Percentiles rank a stretch among this genome's conserved stretches.
phyloP scores from a whole-genome alignment of 2,797 vertebrate species.

The Aselliscus stoliczkanus region DNA sequence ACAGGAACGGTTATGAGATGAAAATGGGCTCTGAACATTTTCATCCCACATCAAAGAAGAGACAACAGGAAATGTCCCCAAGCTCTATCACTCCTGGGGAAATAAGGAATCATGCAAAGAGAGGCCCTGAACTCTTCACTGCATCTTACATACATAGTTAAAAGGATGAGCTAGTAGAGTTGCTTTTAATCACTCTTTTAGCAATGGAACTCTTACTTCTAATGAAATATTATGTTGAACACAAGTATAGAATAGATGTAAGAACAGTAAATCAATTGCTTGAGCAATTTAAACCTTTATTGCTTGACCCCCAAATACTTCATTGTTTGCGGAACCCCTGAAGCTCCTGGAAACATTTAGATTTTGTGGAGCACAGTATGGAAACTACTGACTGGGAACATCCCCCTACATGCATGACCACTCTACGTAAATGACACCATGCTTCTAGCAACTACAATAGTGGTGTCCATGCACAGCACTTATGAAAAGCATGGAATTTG shows the following conservation, averaged over 20 bases:
- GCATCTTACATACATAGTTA: background rate
- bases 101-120: background rate
- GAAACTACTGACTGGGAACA: background rate
- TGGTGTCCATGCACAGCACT: background rate
- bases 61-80: background rate
- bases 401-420: rapidly evolving
- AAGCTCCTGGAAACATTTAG: background rate
- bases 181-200: background rate
- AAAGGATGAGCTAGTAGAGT: background rate
- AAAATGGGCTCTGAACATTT: background rate
- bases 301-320: background rate
- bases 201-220: background rate
- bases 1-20: background rate
- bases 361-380: background rate
- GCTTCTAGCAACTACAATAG: background rate
- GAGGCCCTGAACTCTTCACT: background rate
- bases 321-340: background rate
- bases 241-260: background rate
- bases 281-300: background rate
- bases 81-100: background rate
- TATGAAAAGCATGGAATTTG: background rate
- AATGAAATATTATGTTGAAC: background rate
- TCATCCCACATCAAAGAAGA: background rate
- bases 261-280: background rate
- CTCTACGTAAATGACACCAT: rapidly evolving